phyloP scores from a whole-genome alignment of 2,113 vertebrate genomes.

The Anguilla japonica region DNA sequence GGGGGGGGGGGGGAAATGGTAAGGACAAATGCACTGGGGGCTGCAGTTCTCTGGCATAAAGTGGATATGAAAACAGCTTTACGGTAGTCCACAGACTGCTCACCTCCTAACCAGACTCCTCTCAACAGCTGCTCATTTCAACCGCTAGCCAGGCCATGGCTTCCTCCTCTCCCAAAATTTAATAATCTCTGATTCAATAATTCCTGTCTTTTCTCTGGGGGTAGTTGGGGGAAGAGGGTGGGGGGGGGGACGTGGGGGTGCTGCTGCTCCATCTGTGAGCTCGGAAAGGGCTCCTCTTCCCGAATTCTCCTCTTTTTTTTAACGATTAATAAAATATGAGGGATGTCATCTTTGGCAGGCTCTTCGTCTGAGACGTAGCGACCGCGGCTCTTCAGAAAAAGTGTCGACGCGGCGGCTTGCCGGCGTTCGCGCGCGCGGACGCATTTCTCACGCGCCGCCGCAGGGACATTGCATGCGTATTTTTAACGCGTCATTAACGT shows the following conservation, averaged over 20 bases:
- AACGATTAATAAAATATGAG: not conserved
- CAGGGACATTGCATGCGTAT: not conserved
- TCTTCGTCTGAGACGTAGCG: not conserved
- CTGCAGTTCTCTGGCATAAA: no score
- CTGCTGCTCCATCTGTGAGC: not conserved
- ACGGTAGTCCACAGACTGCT: not conserved
- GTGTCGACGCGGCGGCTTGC: not conserved
- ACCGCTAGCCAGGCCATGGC: not conserved
- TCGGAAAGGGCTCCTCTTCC: not conserved
- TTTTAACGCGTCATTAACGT: not conserved
- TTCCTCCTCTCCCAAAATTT: not conserved
- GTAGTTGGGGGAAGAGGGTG: not conserved
- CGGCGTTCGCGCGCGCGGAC: not conserved
- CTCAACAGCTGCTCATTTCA: not conserved
- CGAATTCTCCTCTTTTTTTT: not conserved
- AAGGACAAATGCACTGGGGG: no score
- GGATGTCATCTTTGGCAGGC: not conserved
- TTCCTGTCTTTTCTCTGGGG: not conserved
- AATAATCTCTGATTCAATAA: not conserved
- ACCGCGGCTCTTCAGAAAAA: not conserved
- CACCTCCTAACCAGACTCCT: not conserved
- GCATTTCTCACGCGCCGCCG: not conserved
- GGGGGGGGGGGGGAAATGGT: no score
- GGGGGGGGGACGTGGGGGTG: not conserved
- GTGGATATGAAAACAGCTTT: no score